A percentile compares a stretch with the other conserved stretches of the same genome.
phyloP scores from a whole-genome alignment of 2,888 invertebrate genomes.

The Hermodice carunculata region DNA sequence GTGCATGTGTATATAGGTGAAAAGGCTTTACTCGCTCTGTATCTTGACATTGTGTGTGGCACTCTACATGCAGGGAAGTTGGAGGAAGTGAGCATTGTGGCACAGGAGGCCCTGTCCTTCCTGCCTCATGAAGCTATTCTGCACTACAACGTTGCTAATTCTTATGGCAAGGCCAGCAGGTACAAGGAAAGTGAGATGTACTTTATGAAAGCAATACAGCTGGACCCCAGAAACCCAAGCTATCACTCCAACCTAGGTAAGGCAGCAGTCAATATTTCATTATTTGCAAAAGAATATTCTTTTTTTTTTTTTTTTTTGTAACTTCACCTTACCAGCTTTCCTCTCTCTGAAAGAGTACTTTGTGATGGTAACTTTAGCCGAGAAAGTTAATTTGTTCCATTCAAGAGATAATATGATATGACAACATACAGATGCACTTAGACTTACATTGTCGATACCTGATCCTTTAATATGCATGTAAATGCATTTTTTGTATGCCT shows the following conservation, averaged over 20 bases:
- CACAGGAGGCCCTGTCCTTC: constrained; percentile 78
- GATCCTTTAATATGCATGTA: too few relatives aligned
- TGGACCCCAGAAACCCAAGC: constrained; percentile 77
- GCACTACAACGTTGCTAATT: constrained; percentile 89
- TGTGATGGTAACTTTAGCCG: not conserved
- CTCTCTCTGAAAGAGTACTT: not conserved
- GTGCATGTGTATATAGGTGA: too few relatives aligned
- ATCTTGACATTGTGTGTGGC: not conserved
- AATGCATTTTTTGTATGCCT: too few relatives aligned
- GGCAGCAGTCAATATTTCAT: constrained; percentile 29
- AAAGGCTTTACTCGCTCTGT: not conserved
- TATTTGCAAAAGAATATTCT: not conserved
- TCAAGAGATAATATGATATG: too few relatives aligned
- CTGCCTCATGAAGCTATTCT: constrained; percentile 83
- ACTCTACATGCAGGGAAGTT: constrained; percentile 72
- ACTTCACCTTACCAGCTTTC: too few relatives aligned
- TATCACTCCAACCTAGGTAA: constrained; percentile 92
- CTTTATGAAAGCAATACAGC: constrained; percentile 82
- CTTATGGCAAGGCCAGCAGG: constrained; percentile 84
- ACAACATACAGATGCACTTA: too few relatives aligned
- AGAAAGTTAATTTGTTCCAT: not conserved
- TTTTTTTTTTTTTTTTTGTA: not conserved
- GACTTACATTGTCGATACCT: too few relatives aligned
- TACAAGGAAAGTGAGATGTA: constrained; percentile 85
- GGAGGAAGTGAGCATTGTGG: constrained; percentile 80